Base-by-base conservation (phyloP, 1,140 invertebrate species). In the Plutomurus gul region DNA sequence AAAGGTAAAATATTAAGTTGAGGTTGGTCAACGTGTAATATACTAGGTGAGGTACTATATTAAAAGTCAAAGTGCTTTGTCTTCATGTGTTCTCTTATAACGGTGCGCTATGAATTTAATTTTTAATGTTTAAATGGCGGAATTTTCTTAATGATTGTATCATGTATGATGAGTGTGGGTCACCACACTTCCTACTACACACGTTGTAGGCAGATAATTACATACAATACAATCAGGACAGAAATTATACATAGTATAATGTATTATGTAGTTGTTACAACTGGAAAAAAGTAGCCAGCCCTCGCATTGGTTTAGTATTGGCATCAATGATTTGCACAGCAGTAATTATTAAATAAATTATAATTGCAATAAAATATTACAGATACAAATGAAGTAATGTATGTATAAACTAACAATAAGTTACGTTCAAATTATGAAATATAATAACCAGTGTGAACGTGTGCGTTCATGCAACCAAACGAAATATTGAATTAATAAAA, bases 401-500 rank as follows among this genome's bases (percentile, higher is more conserved):
- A 30, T 33, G 11, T 33, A 65, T 65, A 30, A 33, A 65, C 36
- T n/a, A n/a, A 27, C n/a, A 65, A 27, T 33, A 30, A 65, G 27
- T 65, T 65, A 30, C 36, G 36, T 33, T 65, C n/a, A 65, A 65
- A 65, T 65, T 65, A 65, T 65, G 25, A 65, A 33, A 65, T n/a
- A n/a, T n/a, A 65, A n/a, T 33, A 33, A 65, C 56, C 30, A 65
- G 47, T 51, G 47, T 65, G 27, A 36, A 30, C 56, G 36, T 65
- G 27, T 65, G 27, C 51, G 56, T 65, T 33, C 56, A 65, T 65
- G 56, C 56, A 56, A 65, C 56, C 36, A 65, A 65, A 65, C 56
- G 56, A 65, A 65, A 65, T 65, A 65, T 65, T 65, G 56, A 65
- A 65, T 33, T 30, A 65, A 60, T 60, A 60, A 65, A 65, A 65